Base-by-base conservation (phyloP, 2,888 invertebrate species). In the Lutraria lutraria region DNA sequence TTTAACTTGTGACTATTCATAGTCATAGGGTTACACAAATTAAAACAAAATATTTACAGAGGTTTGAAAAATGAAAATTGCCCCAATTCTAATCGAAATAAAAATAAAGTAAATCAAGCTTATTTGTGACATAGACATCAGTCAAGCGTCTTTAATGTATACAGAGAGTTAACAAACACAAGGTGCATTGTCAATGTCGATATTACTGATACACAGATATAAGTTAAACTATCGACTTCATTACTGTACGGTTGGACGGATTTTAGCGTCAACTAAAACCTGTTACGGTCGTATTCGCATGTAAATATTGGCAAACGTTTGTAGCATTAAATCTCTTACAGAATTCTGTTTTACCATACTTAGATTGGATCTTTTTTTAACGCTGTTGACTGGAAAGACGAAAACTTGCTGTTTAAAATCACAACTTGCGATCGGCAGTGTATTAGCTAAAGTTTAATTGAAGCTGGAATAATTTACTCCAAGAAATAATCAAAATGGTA, bases 221-320 rank as follows among this genome's bases (percentile, higher is more conserved):
- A 68, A 68, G 63, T 68, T 68, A 25, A 68, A 68, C 13, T 76
- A 76, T 76, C 31, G 76, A 76, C 31, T 34, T 76, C 76, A 34
- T 76, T 76, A 31, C 31, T 19, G 76, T 76, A 76, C 76, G 31
- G 76, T 31, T 31, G 76, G 76, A 76, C 76, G 76, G 76, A 76
- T 34, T 76, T 76, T 76, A 76, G 31, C 76, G 76, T 76, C 34
- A 76, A 76, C 76, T 76, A 25, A 19, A 76, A 76, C 34, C 19
- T 16, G 25, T 13, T 6, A 31, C 34, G 56, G 21, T 3, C 56
- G 43, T 43, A 43, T 56, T 13, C 56, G 21, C 56, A 56, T 76
- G 76, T 76, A 76, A 76, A 76, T 76, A 76, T 76, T 76, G 76
- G 76, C 31, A 19, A 34, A 31, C 31, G 76, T 3, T 34, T 76